Percentiles rank a stretch among this genome's conserved stretches.
phyloP scores from a whole-genome alignment of 2,888 invertebrate genomes.

The Ethmia dodecea region DNA sequence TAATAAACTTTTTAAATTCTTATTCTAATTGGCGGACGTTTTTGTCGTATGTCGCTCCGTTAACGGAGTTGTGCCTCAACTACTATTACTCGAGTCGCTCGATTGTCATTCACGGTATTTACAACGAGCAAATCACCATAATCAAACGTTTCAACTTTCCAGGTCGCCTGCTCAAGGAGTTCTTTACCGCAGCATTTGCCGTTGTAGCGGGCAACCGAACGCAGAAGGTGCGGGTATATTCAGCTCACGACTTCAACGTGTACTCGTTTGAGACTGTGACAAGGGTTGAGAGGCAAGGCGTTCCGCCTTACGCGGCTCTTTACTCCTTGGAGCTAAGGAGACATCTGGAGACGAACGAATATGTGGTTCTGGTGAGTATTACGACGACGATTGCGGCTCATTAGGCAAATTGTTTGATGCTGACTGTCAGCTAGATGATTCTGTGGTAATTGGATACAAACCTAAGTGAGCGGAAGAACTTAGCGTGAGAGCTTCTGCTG shows the following conservation, averaged over 20 bases:
- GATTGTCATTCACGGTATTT: too few species aligned
- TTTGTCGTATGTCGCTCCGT: too few species aligned
- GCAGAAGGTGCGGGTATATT: constrained; percentile 9
- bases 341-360: constrained; percentile 6
- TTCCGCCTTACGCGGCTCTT: constrained; percentile 4
- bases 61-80: too few species aligned
- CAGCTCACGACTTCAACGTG: constrained; percentile 14
- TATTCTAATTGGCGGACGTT: too few species aligned
- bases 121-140: too few species aligned
- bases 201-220: background rate
- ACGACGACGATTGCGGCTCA: too few species aligned
- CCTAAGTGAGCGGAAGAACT: too few species aligned
- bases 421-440: background rate
- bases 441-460: too few species aligned
- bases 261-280: constrained; percentile 4
- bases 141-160: too few species aligned
- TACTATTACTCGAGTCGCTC: too few species aligned
- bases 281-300: background rate
- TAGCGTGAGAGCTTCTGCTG: background rate
- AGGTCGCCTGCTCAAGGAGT: constrained; percentile 11
- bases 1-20: too few species aligned
- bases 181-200: constrained; percentile 3
- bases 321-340: constrained; percentile 13
- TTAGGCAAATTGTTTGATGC: background rate
- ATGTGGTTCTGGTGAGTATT: constrained; percentile 11